These are phyloP conservation scores for Laterallus jamaicensis DNA, from an alignment of 2,113 vertebrate species.

Conservation along the genomic window DNA sequence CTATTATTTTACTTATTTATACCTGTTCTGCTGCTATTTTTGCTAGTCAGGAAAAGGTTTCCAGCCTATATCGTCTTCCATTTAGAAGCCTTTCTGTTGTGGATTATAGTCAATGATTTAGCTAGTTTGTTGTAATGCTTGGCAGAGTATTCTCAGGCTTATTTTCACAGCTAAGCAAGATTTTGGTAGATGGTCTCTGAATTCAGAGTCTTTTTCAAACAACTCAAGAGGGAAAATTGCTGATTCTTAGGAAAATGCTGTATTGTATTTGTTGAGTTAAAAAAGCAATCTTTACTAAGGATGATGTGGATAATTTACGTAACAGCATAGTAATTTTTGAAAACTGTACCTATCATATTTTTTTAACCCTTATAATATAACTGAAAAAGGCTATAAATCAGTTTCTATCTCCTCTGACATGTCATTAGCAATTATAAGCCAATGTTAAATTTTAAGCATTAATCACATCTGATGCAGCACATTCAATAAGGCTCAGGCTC, in stretches of 20 bases:
- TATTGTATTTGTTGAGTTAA: slow-evolving; percentile 28
- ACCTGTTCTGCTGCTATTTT: slow-evolving; percentile 33
- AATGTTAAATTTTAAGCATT: not conserved
- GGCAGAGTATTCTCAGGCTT: slow-evolving; percentile 68
- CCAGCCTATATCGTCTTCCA: slow-evolving; percentile 54
- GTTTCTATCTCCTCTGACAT: not conserved
- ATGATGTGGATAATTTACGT: not conserved
- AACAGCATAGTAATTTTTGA: not conserved
- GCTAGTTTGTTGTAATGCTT: slow-evolving; percentile 64
- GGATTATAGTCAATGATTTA: slow-evolving; percentile 74
- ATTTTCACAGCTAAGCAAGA: slow-evolving; percentile 79
- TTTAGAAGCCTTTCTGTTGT: slow-evolving; percentile 71
- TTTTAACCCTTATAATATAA: not conserved
- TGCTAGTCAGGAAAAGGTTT: slow-evolving; percentile 61
- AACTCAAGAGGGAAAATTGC: slow-evolving; percentile 64
- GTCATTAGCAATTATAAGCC: not conserved
- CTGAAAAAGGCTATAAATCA: not conserved
- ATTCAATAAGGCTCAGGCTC: not conserved
- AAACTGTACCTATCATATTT: not conserved
- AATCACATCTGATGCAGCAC: not conserved
- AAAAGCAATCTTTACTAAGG: slow-evolving; percentile 15
- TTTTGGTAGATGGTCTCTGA: slow-evolving; percentile 73
- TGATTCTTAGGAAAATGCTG: slow-evolving; percentile 68
- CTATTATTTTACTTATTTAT: slow-evolving; percentile 35
- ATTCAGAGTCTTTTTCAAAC: slow-evolving; percentile 69